Base-by-base conservation (phyloP, 2,888 invertebrate species). In the Strigamia maritima region DNA sequence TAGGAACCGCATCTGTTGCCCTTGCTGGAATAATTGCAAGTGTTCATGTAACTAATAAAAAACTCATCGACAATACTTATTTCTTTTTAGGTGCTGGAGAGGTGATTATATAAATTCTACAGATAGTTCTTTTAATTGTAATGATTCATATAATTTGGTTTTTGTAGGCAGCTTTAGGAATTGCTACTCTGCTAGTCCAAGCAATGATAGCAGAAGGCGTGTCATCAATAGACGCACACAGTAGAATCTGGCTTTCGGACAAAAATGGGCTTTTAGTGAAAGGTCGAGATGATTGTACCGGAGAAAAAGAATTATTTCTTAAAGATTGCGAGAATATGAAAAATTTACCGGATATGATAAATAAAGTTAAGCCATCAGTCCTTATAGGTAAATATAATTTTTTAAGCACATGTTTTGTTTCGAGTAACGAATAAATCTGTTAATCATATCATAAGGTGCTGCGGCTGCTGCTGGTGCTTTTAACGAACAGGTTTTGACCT, bases 71-170 rank as follows among this genome's bases (percentile, higher is more conserved):
- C 24, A 93, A 97, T 85, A 91, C 89, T 31, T 91, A 98, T 83
- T 91, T 98, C 0, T 98, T 99, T 89, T 93, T 95, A 86, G 98
- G 98, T 19, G 98, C 98, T 77, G 98, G 98, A 81, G 98, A 98
- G 90, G 94, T 94, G 3, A 2, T 7, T 26, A 0, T 31, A 38
- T 35, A 38, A 26, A n/a, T 28, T n/a, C n/a, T 22, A 70, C 3
- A 70, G 7, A 22, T 24, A 6, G 24, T 60, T 8, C 14, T 22
- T 70, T 70, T 12, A 35, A 31, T 4, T 6, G 14, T 7, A 70
- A 70, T 70, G 19, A 70, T 1, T 35, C 10, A 6, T 26, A 2
- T 22, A 6, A 0, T 70, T 74, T 65, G 75, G 38, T 22, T 28
- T 70, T 31, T 85, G 12, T 84, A 95, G 92, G 97, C 97, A 12